These are phyloP conservation scores for Pavo muticus DNA, from an alignment of 2,113 vertebrate species.

Conservation along the genomic window DNA sequence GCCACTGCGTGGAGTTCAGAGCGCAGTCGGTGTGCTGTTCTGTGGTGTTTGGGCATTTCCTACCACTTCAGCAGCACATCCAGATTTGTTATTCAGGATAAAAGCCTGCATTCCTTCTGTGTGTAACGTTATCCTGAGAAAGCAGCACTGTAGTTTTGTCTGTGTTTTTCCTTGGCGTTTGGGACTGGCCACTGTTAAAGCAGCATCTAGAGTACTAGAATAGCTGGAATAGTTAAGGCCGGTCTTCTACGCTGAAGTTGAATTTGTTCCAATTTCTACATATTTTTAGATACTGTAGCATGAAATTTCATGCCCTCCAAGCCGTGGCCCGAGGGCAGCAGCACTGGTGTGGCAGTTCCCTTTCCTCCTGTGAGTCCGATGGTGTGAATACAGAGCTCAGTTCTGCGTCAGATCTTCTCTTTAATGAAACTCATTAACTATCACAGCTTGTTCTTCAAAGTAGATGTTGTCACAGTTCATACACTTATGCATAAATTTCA, in stretches of 20 bases:
- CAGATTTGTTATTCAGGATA: background rate
- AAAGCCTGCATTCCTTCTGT: background rate
- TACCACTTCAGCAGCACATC: background rate
- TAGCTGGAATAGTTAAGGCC: background rate
- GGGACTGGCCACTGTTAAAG: background rate
- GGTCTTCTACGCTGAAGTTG: background rate
- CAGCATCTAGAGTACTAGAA: background rate
- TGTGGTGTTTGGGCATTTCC: background rate
- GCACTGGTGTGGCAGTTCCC: background rate
- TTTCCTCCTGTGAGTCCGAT: background rate
- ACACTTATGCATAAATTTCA: background rate
- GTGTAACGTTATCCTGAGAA: background rate
- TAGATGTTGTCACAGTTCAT: background rate
- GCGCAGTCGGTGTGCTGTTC: background rate
- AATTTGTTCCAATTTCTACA: constrained; percentile 27
- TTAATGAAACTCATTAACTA: background rate
- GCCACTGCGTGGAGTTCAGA: background rate
- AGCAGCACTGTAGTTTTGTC: background rate
- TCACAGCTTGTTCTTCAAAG: background rate
- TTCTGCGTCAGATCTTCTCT: background rate
- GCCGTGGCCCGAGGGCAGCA: background rate
- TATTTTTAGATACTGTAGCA: constrained; percentile 27
- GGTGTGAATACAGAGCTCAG: accelerated
- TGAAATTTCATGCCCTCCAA: constrained; percentile 10
- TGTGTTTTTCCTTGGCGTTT: background rate